These are phyloP conservation scores for Pelodiscus sinensis DNA, from an alignment of 2,113 vertebrate genomes.

Conservation along the genomic window DNA sequence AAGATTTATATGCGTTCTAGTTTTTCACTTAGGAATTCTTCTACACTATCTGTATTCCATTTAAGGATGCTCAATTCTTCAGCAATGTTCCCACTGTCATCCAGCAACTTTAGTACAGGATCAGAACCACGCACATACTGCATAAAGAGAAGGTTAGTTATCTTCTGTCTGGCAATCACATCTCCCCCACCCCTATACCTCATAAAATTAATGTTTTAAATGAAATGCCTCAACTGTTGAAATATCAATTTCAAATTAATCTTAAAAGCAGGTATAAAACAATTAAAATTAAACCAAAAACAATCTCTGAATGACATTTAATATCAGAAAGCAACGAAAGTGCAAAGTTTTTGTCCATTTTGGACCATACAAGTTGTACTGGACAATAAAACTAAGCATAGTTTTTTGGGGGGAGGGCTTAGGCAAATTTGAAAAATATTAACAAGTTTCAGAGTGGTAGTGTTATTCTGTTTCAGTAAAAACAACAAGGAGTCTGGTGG, in stretches of 20 bases:
- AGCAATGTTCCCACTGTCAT: constrained; percentile 97
- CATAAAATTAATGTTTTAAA: neutral
- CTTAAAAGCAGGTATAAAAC: neutral
- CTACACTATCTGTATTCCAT: constrained; percentile 99
- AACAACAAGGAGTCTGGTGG: no score
- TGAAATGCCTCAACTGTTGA: neutral
- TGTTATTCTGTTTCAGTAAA: no score
- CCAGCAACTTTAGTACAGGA: constrained; percentile 98
- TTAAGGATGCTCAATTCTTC: constrained; percentile 99
- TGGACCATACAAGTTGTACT: neutral
- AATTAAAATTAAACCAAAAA: neutral
- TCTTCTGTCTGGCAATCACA: neutral
- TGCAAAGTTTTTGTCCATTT: neutral
- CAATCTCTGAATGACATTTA: neutral
- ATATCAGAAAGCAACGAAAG: neutral
- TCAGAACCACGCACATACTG: constrained; percentile 98
- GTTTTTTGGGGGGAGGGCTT: neutral
- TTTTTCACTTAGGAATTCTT: constrained; percentile 98
- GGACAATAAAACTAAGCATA: neutral
- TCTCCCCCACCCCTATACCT: neutral
- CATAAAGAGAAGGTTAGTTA: neutral
- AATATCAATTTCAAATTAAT: neutral
- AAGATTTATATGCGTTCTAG: constrained; percentile 88
- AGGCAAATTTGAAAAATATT: neutral
- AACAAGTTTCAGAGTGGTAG: no score